Evolutionary conservation across 2,113 vertebrate genomes (phyloP).

Genomic region (Urocynchramus pylzowi): DNA sequence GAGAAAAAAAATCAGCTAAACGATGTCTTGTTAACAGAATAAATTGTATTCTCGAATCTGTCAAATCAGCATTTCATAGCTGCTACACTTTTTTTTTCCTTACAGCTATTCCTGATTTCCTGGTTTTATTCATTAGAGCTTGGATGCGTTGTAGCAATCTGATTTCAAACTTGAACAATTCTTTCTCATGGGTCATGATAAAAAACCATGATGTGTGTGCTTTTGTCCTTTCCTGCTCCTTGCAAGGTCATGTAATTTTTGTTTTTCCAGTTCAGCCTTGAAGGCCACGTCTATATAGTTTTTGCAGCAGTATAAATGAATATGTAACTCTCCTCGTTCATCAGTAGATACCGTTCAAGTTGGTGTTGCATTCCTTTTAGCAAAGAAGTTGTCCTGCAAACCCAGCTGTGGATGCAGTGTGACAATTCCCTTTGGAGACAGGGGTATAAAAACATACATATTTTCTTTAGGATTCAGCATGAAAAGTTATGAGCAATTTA

Average conservation of each 20-base stretch:
- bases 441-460: too few relatives aligned
- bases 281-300: neutral
- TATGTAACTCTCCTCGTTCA: neutral
- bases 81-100: neutral
- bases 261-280: neutral
- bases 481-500: neutral
- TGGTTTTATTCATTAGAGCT: neutral
- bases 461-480: neutral
- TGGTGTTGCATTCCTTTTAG: neutral
- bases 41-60: neutral
- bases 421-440: neutral
- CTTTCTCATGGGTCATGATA: neutral
- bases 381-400: neutral
- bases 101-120: neutral
- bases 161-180: neutral
- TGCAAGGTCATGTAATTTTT: neutral
- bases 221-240: neutral
- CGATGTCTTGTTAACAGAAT: fast-evolving
- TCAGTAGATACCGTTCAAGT: neutral
- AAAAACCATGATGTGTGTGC: fast-evolving
- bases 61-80: neutral
- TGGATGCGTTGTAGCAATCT: neutral
- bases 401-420: too few relatives aligned
- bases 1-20: neutral
- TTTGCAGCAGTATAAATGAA: neutral